Base-by-base conservation (phyloP, 1,140 invertebrate species). In the Drosophila sturtevanti region DNA sequence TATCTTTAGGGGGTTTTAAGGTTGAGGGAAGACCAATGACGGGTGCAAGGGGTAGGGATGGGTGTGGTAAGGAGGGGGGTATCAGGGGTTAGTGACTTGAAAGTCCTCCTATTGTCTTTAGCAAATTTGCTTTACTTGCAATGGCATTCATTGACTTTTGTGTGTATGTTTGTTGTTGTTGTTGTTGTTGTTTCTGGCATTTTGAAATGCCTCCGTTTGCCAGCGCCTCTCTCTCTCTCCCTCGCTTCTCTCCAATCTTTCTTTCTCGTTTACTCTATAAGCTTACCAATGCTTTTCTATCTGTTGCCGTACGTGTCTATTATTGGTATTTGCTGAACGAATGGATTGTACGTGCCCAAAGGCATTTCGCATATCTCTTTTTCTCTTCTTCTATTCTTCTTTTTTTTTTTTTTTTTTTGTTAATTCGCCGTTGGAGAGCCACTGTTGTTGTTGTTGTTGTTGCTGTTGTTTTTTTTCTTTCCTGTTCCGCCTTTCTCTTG, bases 321-420 rank as follows among this genome's bases (percentile, higher is more conserved):
- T 87, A 87, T 87, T 87, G 84, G 84, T 87, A 87, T 87, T 87
- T 87, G 84, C 84, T 87, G 84, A 87, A 87, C 89, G 84, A 87
- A 87, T 87, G 84, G 84, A 79, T 87, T 87, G 84, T 87, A 87
- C 84, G 84, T 87, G 84, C 84, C 79, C 79, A 14, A 63, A 87
- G 84, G 79, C 84, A 84, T 89, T 76, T 80, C 84, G 76, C 81
- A 89, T 87, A 79, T 81, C 79, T 76, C 80, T 76, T 76, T 76
- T 72, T 59, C 37, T 21, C 58, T 65, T 73, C 61, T 74, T 34
- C 44, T 59, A 27, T 7, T 22, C 7, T 58, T 34, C 34, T 31
- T 14, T 16, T 56, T 56, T 24, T 2, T 7, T 21, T 31, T 14
- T 10, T 61, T 34, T 51, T 37, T 22, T 56, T 35, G 41, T 11